Percentiles rank a stretch among this genome's conserved stretches.
Evolutionary conservation across 2,113 vertebrate genomes (phyloP).

Genomic region (Morphnarchus princeps): DNA sequence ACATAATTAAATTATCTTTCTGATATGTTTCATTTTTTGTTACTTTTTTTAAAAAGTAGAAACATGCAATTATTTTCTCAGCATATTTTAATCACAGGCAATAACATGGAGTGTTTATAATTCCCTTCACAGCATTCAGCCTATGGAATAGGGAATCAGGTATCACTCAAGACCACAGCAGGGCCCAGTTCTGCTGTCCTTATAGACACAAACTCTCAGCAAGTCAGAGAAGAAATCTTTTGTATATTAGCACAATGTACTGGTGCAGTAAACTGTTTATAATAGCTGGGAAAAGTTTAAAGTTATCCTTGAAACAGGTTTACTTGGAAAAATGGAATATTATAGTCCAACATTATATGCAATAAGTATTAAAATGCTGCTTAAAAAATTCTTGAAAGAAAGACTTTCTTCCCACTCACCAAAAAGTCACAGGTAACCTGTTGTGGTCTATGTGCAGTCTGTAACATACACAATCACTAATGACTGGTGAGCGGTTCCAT

Average conservation of each 20-base stretch:
- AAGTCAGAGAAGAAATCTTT: neutral
- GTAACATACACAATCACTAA: constrained; percentile 12
- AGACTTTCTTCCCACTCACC: neutral
- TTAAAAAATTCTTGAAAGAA: neutral
- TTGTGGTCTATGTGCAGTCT: neutral
- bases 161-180: neutral
- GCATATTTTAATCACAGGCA: neutral
- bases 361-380: neutral
- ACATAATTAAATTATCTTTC: neutral
- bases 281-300: neutral
- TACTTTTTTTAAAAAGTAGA: neutral
- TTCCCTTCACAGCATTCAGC: neutral
- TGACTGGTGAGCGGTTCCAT: constrained; percentile 50
- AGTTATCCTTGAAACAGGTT: neutral
- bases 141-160: neutral
- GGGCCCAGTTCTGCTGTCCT: neutral
- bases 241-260: neutral
- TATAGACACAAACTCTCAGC: neutral
- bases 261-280: neutral
- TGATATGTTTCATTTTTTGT: neutral
- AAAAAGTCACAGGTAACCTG: neutral
- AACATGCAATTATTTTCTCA: neutral
- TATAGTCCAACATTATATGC: neutral
- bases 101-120: neutral
- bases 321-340: neutral